Evolutionary conservation across 2,888 invertebrate species (phyloP), one percentile per base, ranked within the genome.

Genomic region (Hymenopus coronatus): DNA sequence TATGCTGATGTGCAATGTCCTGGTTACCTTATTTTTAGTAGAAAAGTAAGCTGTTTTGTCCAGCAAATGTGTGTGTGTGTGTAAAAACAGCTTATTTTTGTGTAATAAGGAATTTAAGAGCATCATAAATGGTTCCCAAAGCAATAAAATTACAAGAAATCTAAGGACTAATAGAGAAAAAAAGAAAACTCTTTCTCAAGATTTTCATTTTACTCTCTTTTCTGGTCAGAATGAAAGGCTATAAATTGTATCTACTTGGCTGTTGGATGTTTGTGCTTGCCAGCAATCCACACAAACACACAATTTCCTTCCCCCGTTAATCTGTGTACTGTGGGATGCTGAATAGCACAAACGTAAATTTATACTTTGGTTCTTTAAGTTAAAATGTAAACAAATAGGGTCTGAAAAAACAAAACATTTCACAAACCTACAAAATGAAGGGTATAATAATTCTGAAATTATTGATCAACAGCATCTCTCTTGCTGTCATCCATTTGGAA

Each of bases 391-490:
- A 70, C 25, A 25, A 15, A 70, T 70, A 20, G 20, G 4, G 20
- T 70, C 15, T 70, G 54, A 70, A 70, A 70, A 70, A 15, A 2
- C 12, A 70, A 70, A 70, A 25, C 9, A 20, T 20, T 70, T 70
- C 20, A 15, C 20, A 70, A 70, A 70, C 20, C 20, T 70, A 15
- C 25, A 70, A 70, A 70, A 20, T 70, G 54, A 70, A 70, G 3
- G 54, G 25, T 70, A 70, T 70, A 70, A 20, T 70, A 15, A 70
- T 70, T 70, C 54, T 70, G 54, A 70, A 70, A 70, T 70, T 70
- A 20, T 70, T 20, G 54, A 70, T 70, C 54, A 70, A 70, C 82
- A 87, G 82, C 82, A 87, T 87, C 82, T 87, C 87, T 87, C 87
- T 87, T 87, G 81, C 28, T 30, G 33, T 82, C 54, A 70, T 70